A percentile compares a stretch with the other conserved stretches of the same genome.
These are phyloP conservation scores for Eutolmus rufibarbis DNA, from an alignment of 2,888 invertebrate species.

Conservation along the genomic window DNA sequence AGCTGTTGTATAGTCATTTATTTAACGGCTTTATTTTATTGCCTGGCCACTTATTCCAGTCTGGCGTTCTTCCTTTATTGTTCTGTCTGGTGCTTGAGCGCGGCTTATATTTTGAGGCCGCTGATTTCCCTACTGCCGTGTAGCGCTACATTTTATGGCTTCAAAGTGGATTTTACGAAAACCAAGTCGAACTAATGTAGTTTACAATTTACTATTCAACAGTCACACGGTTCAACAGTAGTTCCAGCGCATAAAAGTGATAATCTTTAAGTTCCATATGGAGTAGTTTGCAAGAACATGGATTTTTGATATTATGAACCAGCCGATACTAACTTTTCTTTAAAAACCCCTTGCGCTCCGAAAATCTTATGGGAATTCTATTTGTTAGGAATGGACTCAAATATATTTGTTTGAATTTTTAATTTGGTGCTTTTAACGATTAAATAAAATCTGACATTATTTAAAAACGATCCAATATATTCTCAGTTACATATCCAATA, in stretches of 20 bases:
- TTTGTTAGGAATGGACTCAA: no score
- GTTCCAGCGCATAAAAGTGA: background rate
- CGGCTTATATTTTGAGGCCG: background rate
- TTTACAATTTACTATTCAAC: background rate
- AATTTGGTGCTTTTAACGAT: no score
- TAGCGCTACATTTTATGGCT: background rate
- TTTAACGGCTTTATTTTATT: constrained; percentile 21
- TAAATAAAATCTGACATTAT: no score
- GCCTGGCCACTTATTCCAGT: constrained; percentile 4
- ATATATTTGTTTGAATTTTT: no score
- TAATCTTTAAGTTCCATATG: no score
- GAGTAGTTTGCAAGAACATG: no score
- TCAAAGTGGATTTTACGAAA: background rate
- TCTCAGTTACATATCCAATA: no score
- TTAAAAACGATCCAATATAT: no score
- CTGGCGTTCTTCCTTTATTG: background rate
- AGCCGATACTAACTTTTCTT: no score
- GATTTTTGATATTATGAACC: no score
- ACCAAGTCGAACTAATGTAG: background rate
- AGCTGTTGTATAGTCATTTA: constrained; percentile 17
- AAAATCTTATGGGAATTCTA: no score
- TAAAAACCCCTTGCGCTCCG: no score
- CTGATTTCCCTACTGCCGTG: constrained; percentile 3
- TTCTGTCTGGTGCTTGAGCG: background rate
- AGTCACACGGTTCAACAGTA: background rate